Evolutionary conservation across 2,797 vertebrate species (phyloP), one percentile per base, ranked within the genome.

Genomic region (Sternotherus odoratus): DNA sequence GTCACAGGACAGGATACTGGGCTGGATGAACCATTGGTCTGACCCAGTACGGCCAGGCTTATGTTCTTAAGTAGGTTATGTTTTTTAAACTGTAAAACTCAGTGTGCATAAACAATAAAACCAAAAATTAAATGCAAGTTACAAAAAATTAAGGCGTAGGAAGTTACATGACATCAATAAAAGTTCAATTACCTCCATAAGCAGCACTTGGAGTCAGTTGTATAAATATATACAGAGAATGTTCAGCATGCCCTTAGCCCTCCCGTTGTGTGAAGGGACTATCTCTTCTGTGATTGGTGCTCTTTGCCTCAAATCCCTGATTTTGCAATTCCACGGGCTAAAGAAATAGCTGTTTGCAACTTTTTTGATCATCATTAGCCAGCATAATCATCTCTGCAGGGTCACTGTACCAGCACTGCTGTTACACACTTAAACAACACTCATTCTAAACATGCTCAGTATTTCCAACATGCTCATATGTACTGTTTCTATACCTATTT

Each of bases 381-480:
- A 85, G 53, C 50, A 77, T 48, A 91, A 50, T 81, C 82, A 28
- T 46, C 48, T 93, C 26, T 50, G 43, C 48, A 2, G 0, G 1
- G 23, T 69, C 83, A n/a, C 79, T 5, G 17, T 69, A 56, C 15
- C 46, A 90, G 86, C 21, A 63, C 13, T 49, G 56, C 53, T 2
- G 36, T 2, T 83, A 28, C 2, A 77, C 48, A 57, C 39, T 83
- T 79, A 84, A 51, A 56, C 43, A 4, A 51, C 77, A 78, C 11
- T 36, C 30, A 30, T 74, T 36, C 80, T 46, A 51, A 78, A 75
- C 26, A 33, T 15, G 19, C 0, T 0, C 6, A 9, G 51, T 30
- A 15, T 66, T 84, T 90, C 0, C 1, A 86, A 49, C 0, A 0
- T 9, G 24, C 26, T 28, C 0, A 0, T 7, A 0, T 5, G 6